Evolutionary conservation across 1,140 invertebrate species (phyloP).

Genomic region (Drosophila aff.): DNA sequence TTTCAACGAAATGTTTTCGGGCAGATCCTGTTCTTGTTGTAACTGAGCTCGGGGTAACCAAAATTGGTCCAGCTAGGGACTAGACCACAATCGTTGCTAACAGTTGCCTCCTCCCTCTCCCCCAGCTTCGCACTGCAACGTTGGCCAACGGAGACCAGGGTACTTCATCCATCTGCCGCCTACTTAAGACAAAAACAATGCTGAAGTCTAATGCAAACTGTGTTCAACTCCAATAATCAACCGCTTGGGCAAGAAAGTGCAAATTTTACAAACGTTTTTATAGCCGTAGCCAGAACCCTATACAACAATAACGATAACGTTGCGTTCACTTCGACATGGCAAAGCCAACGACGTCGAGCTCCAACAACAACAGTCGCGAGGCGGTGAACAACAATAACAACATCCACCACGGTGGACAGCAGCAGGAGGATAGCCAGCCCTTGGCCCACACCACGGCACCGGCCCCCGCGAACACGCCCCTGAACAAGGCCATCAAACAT

Average conservation of each 20-base stretch:
- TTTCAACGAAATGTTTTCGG: conserved; percentile 58
- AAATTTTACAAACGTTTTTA: conserved; percentile 46
- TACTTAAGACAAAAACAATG: conserved; percentile 35
- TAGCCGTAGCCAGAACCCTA: conserved; percentile 17
- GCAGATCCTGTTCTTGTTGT: conserved; percentile 33
- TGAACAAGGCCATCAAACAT: conserved; percentile 77
- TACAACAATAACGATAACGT: conserved; percentile 6
- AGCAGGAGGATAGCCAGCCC: conserved; percentile 48
- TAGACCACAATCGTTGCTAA: neutral
- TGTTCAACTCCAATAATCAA: conserved; percentile 46
- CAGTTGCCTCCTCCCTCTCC: neutral
- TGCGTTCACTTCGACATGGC: conserved; percentile 27
- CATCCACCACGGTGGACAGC: conserved; percentile 7
- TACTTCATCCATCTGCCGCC: conserved; percentile 22
- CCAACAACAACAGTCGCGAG: conserved; percentile 42
- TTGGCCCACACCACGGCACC: conserved; percentile 33
- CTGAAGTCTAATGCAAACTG: conserved; percentile 35
- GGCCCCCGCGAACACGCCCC: conserved; percentile 72
- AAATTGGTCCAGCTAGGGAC: neutral
- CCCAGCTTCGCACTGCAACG: conserved; percentile 14
- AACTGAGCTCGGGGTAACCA: neutral
- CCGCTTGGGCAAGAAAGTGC: conserved; percentile 41
- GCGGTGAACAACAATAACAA: conserved; percentile 54
- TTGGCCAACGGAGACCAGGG: conserved; percentile 1
- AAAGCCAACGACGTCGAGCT: conserved; percentile 29